These are phyloP conservation scores for Lasioglossum vierecki DNA, from an alignment of 2,888 invertebrate genomes.

Conservation along the genomic window DNA sequence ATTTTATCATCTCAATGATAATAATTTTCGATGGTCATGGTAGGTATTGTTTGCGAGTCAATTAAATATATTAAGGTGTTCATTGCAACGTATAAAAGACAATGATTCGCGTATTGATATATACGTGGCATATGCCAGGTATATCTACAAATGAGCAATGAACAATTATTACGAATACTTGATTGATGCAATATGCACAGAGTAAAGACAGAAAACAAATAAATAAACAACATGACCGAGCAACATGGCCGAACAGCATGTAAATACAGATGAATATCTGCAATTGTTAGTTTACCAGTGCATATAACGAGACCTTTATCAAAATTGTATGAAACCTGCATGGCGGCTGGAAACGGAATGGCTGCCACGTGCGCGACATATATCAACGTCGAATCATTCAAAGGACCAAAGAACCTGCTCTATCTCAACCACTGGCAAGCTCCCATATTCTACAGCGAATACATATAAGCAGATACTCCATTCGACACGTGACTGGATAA, in stretches of 20 bases:
- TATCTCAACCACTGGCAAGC: slow-evolving; percentile 46
- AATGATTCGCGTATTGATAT: background rate
- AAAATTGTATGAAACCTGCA: background rate
- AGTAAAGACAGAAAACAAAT: background rate
- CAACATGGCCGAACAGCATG: background rate
- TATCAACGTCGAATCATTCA: slow-evolving; percentile 64
- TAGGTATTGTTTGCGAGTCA: background rate
- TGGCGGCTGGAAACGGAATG: slow-evolving; percentile 28
- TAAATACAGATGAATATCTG: background rate
- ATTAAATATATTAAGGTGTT: background rate
- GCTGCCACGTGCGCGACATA: slow-evolving; percentile 66
- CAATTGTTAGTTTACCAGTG: background rate
- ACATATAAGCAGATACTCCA: slow-evolving; percentile 19
- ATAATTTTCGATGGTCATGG: background rate
- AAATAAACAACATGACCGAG: background rate
- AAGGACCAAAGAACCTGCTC: slow-evolving; percentile 62
- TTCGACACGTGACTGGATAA: slow-evolving; percentile 70
- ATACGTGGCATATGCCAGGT: background rate
- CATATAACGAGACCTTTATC: background rate
- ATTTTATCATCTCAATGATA: background rate
- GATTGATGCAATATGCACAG: background rate
- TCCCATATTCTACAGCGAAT: slow-evolving; percentile 32
- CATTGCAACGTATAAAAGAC: background rate
- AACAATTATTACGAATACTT: background rate
- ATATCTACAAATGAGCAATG: background rate